Conservation (phyloP, 2,888 invertebrate species). For the Microctonus hyperodae region DNA sequence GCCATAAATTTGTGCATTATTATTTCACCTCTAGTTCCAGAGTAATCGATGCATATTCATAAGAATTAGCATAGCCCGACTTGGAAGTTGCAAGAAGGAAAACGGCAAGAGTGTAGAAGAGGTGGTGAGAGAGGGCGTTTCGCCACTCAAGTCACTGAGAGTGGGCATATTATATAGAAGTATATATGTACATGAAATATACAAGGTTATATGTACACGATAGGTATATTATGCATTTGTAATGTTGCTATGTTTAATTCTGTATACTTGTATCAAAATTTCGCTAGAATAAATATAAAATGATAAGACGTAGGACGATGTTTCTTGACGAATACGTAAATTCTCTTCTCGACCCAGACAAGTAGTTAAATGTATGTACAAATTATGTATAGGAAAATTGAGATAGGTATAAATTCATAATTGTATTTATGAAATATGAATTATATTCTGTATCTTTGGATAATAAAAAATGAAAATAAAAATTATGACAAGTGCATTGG, state of each 20-base stretch:
- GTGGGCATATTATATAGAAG: conserved; percentile 5
- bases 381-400: too few species aligned
- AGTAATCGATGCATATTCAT: conserved; percentile 50
- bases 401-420: too few species aligned
- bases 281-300: background rate
- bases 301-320: background rate
- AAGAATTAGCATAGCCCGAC: conserved; percentile 52
- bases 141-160: conserved; percentile 20
- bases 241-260: background rate
- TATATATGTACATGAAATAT: conserved; percentile 8
- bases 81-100: conserved; percentile 38
- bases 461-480: too few species aligned
- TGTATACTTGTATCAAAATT: background rate
- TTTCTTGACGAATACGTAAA: background rate
- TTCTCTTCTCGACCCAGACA: background rate
- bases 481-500: too few species aligned
- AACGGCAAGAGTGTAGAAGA: conserved; percentile 22
- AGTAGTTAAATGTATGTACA: background rate
- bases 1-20: conserved; percentile 50
- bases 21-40: conserved; percentile 44
- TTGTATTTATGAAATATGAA: too few species aligned
- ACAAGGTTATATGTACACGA: background rate
- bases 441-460: too few species aligned
- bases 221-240: background rate
- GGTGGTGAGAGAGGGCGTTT: conserved; percentile 30